These are phyloP conservation scores for Drosophila prostipennis DNA, from an alignment of 2,888 invertebrate genomes.

Conservation along the genomic window DNA sequence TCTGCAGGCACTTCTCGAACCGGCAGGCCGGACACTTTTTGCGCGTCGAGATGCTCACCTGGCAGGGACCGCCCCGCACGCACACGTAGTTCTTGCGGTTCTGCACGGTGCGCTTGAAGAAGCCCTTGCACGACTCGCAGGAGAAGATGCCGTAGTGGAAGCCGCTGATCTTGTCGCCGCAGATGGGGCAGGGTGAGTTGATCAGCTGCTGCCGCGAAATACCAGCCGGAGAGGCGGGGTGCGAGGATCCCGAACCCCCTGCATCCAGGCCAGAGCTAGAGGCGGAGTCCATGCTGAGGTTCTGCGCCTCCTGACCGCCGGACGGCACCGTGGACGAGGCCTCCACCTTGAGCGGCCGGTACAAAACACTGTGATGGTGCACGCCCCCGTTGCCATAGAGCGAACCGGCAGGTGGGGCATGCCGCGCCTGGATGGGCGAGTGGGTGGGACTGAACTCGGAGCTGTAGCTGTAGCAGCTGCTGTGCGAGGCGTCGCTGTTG, in stretches of 20 bases:
- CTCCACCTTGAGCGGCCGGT: conserved; percentile 84
- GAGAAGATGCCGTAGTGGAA: conserved; percentile 99
- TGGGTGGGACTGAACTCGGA: conserved; percentile 93
- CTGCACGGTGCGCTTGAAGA: conserved; percentile 99
- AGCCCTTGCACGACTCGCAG: conserved; percentile 98
- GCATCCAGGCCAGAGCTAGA: conserved; percentile 29
- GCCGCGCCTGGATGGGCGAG: conserved; percentile 92
- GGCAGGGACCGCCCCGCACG: conserved; percentile 94
- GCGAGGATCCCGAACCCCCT: conserved; percentile 55
- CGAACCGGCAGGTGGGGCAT: conserved; percentile 81
- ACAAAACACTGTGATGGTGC: conserved; percentile 85
- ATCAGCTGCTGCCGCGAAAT: conserved; percentile 95
- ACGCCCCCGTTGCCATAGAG: conserved; percentile 65
- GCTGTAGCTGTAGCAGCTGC: conserved; percentile 94
- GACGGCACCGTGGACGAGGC: conserved; percentile 33
- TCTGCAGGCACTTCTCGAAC: conserved; percentile 97
- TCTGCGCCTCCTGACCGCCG: conserved; percentile 71
- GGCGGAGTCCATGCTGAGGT: conserved; percentile 75
- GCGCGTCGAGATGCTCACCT: conserved; percentile 95
- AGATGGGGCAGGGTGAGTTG: conserved; percentile 97
- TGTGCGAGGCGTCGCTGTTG: conserved; percentile 95
- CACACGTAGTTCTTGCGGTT: conserved; percentile 99
- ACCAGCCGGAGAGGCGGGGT: conserved; percentile 87
- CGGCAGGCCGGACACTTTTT: conserved; percentile 99
- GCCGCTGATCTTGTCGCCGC: conserved; percentile 97